These are phyloP conservation scores for Mormyrus hasselquistii DNA, from an alignment of 2,797 vertebrate genomes.

Conservation along the genomic window DNA sequence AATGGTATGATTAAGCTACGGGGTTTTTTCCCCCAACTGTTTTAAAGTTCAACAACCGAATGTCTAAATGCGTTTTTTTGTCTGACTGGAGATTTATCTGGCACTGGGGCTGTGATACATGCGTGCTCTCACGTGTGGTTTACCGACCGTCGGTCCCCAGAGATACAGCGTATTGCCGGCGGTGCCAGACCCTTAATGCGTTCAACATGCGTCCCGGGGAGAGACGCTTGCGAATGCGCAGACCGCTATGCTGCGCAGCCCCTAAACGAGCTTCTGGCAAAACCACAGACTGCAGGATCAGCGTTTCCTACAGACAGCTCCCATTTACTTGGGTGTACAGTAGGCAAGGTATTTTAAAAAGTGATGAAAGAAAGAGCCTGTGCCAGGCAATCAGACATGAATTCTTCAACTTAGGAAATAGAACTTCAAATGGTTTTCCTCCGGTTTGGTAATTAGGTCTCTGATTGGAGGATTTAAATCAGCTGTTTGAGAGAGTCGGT, in stretches of 20 bases:
- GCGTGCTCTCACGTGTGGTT: constrained; percentile 28
- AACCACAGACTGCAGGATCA: constrained; percentile 52
- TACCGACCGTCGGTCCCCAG: constrained; percentile 35
- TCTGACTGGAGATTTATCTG: constrained; percentile 22
- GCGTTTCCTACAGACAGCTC: constrained; percentile 49
- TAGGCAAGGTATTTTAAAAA: background rate
- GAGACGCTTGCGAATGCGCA: constrained; percentile 21
- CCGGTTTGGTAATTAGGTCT: background rate
- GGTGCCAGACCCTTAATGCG: constrained; percentile 59
- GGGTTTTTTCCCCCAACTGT: background rate
- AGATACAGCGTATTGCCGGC: constrained; percentile 33
- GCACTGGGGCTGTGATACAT: constrained; percentile 37
- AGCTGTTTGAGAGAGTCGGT: background rate
- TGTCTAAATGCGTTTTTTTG: background rate
- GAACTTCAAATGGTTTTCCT: background rate
- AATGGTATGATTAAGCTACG: background rate
- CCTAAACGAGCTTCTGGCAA: background rate
- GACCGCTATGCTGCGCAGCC: background rate
- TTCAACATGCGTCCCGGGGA: constrained; percentile 58
- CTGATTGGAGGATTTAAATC: background rate
- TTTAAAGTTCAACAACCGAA: background rate
- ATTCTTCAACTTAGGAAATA: background rate
- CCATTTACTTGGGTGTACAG: constrained; percentile 8
- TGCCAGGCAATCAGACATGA: background rate
- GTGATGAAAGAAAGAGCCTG: background rate